Evolutionary conservation across 2,888 invertebrate genomes (phyloP).

Genomic region (Machimus atricapillus): DNA sequence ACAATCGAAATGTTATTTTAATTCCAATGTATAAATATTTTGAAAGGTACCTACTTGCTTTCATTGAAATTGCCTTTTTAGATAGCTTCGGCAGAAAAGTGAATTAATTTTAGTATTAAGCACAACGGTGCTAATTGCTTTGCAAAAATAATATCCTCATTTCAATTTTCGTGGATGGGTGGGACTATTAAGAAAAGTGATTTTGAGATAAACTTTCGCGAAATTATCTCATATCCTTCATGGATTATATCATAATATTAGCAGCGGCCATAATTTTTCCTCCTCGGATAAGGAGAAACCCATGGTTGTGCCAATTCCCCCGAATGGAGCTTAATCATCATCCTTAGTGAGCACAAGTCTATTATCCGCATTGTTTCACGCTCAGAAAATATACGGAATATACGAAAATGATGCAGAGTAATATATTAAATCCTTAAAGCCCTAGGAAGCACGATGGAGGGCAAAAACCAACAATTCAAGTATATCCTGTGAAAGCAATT

Average conservation of each 20-base stretch:
- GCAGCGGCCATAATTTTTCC: not conserved
- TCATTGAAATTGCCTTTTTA: too few relatives aligned
- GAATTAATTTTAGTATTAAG: too few relatives aligned
- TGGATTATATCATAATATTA: conserved; percentile 11
- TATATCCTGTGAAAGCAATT: conserved; percentile 8
- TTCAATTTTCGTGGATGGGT: not conserved
- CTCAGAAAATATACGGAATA: conserved; percentile 25
- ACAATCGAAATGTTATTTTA: not conserved
- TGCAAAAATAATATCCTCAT: not conserved
- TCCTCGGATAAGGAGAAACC: not conserved
- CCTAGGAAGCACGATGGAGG: not conserved
- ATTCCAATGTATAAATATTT: not conserved
- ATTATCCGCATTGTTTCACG: conserved; percentile 33
- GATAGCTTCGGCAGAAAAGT: too few relatives aligned
- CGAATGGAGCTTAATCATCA: conserved; percentile 29
- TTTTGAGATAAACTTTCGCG: not conserved
- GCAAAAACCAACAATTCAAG: conserved; percentile 19
- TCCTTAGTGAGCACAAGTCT: conserved; percentile 25
- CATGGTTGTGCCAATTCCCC: not conserved
- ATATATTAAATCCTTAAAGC: conserved; percentile 38
- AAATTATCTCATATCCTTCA: not conserved
- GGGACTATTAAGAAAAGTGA: too few relatives aligned
- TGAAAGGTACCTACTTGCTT: not conserved
- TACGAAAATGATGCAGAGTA: conserved; percentile 26
- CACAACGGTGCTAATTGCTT: not conserved